These are phyloP conservation scores for Peribatodes rhomboidaria DNA, from an alignment of 2,888 invertebrate genomes.

Conservation along the genomic window DNA sequence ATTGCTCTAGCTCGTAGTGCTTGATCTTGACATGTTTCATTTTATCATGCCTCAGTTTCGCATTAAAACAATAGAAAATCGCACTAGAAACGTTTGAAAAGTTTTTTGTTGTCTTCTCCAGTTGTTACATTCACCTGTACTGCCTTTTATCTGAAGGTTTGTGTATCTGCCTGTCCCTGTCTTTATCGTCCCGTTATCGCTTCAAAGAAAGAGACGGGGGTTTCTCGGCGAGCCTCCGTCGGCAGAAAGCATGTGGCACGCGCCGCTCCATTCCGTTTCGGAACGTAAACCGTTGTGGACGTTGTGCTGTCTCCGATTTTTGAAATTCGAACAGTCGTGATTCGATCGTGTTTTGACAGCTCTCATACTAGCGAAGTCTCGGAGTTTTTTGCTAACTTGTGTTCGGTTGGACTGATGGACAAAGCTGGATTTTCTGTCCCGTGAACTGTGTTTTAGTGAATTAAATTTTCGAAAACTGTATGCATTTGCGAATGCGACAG, in stretches of 20 bases:
- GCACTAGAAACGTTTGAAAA: constrained; percentile 76
- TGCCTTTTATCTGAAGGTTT: constrained; percentile 65
- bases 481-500: constrained; percentile 53
- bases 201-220: constrained; percentile 74
- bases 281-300: constrained; percentile 71
- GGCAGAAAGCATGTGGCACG: constrained; percentile 79
- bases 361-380: constrained; percentile 49
- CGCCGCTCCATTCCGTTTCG: constrained; percentile 82
- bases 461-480: constrained; percentile 52
- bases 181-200: constrained; percentile 56
- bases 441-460: constrained; percentile 55
- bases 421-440: constrained; percentile 46
- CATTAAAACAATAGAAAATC: constrained; percentile 67
- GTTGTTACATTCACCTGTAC: constrained; percentile 81
- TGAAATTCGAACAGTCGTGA: constrained; percentile 61
- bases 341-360: constrained; percentile 77
- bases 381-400: constrained; percentile 38
- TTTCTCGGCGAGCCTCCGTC: constrained; percentile 60
- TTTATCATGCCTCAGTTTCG: constrained; percentile 57
- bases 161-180: constrained; percentile 70
- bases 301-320: constrained; percentile 59
- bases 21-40: constrained; percentile 53
- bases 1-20: constrained; percentile 35
- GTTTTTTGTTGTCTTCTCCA: constrained; percentile 76
- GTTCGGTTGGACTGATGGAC: constrained; percentile 36